Evolutionary conservation across 2,888 invertebrate species (phyloP).

Genomic region (Neoitamus cyanurus): DNA sequence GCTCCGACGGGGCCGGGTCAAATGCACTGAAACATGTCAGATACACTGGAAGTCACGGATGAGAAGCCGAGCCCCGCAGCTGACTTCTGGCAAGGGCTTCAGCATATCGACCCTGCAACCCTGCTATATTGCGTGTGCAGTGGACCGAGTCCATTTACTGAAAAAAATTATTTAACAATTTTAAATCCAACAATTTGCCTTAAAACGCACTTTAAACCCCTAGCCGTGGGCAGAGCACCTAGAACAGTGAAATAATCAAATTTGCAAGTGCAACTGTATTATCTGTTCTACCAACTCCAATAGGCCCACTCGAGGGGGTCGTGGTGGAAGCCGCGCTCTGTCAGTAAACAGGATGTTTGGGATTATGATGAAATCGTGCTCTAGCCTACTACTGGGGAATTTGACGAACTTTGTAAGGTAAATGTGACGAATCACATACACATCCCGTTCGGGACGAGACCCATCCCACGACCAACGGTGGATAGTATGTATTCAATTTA

Average conservation of each 20-base stretch:
- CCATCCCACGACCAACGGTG: background rate
- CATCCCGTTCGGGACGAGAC: too few relatives aligned
- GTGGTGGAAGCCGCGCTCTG: background rate
- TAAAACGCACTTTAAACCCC: background rate
- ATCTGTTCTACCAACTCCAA: background rate
- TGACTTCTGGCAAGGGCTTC: background rate
- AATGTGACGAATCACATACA: background rate
- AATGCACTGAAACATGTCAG: background rate
- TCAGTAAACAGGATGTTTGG: background rate
- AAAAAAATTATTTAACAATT: background rate
- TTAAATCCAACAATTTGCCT: background rate
- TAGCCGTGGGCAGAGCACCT: background rate
- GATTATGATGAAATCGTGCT: background rate
- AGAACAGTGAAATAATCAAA: background rate
- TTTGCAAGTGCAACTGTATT: background rate
- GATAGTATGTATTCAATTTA: background rate
- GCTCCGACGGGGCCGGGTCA: background rate
- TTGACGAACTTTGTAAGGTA: background rate
- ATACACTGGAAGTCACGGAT: background rate
- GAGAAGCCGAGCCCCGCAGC: background rate
- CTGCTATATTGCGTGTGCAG: background rate
- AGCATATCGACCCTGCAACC: background rate
- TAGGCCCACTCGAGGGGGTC: background rate
- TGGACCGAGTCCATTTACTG: background rate
- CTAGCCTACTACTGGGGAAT: background rate